Percentiles rank a stretch among this genome's conserved stretches.
Evolutionary conservation across 2,797 vertebrate species (phyloP).

Genomic region (Pseudochirops cupreus): DNA sequence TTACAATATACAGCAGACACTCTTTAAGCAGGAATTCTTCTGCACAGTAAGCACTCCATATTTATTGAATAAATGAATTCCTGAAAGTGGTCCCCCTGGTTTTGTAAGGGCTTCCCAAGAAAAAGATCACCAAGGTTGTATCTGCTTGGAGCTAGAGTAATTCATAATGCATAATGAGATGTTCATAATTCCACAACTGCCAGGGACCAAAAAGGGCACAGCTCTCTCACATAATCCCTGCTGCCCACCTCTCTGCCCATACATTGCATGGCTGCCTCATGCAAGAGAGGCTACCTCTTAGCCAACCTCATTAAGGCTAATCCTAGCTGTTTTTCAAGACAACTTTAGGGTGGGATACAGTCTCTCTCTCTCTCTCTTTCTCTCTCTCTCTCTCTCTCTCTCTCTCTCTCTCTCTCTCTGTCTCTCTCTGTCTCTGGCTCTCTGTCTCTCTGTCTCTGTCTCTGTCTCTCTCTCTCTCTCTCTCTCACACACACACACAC

Average conservation of each 20-base stretch:
- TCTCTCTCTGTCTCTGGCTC: no score
- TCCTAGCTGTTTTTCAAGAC: background rate
- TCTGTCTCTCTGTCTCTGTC: no score
- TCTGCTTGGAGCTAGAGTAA: background rate
- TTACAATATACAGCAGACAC: background rate
- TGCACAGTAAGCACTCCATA: background rate
- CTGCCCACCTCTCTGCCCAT: background rate
- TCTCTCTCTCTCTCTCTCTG: no score
- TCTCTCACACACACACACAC: background rate
- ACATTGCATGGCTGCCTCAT: background rate
- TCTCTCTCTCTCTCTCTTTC: no score
- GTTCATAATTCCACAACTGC: background rate
- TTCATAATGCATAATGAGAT: background rate
- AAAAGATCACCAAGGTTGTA: slow-evolving; percentile 34
- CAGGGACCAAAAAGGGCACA: background rate
- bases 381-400: no score
- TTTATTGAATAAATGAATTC: background rate
- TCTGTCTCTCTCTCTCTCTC: no score
- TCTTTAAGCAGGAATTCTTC: background rate
- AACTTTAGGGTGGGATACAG: background rate
- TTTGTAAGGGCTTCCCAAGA: slow-evolving; percentile 44
- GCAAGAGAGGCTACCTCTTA: background rate
- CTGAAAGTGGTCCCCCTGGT: background rate
- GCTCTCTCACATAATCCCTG: background rate
- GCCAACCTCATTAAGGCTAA: background rate